phyloP scores from a whole-genome alignment of 2,113 vertebrate species.

The Cavia aperea region DNA sequence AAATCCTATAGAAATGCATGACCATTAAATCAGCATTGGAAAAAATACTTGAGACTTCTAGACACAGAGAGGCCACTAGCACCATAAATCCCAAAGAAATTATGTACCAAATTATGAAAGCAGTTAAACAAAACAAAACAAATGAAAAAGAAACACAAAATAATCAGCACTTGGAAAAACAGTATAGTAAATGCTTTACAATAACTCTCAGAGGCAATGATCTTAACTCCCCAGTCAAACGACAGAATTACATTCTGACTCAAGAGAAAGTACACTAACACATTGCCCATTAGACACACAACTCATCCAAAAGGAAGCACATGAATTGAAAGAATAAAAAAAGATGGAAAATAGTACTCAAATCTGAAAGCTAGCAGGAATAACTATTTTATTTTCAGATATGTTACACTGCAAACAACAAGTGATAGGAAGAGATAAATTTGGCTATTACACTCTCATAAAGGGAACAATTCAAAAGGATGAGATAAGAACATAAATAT shows the following conservation, averaged over 20 bases:
- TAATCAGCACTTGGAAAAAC: background rate
- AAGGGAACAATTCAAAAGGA: background rate
- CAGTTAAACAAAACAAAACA: background rate
- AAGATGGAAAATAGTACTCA: background rate
- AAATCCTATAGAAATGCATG: background rate
- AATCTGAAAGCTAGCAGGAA: background rate
- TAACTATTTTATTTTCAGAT: background rate
- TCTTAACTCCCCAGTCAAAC: background rate
- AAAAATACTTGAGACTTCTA: background rate
- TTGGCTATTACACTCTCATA: background rate
- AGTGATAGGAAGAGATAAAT: background rate
- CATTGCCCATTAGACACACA: background rate
- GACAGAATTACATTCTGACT: background rate
- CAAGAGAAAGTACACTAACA: background rate
- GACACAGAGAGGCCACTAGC: background rate
- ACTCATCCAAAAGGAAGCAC: background rate
- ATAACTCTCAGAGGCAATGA: background rate
- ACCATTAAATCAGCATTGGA: background rate
- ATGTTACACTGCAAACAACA: background rate
- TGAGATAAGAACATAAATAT: background rate
- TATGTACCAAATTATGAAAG: background rate
- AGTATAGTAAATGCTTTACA: background rate
- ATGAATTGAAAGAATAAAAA: background rate
- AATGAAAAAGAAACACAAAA: background rate
- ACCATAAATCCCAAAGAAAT: background rate